These are phyloP conservation scores for Echinops telfairi DNA, from an alignment of 2,113 vertebrate genomes.

Conservation along the genomic window DNA sequence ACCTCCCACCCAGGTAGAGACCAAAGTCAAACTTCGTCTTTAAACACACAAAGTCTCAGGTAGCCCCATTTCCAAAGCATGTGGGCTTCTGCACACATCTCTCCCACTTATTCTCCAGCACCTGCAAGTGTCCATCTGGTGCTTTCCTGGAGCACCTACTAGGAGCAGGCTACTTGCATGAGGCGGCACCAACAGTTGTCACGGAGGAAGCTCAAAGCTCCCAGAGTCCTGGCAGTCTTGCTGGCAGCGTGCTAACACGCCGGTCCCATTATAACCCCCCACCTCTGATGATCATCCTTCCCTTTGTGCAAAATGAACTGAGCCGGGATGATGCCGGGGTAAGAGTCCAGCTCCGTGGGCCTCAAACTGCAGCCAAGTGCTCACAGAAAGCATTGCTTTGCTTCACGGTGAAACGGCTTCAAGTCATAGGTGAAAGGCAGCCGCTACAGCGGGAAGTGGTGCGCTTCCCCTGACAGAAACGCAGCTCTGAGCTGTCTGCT, in stretches of 20 bases:
- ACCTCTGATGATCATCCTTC: conserved; percentile 81
- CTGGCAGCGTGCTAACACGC: conserved; percentile 34
- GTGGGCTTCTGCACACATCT: too few relatives aligned
- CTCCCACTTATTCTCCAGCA: background rate
- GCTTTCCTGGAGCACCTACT: background rate
- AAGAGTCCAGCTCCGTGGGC: conserved; percentile 82
- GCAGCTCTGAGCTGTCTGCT: conserved; percentile 66
- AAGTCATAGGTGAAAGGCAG: conserved; percentile 81
- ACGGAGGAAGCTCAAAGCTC: conserved; percentile 72
- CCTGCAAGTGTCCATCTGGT: background rate
- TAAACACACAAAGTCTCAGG: background rate
- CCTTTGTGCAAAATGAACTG: conserved; percentile 82
- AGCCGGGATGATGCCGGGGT: conserved; percentile 83
- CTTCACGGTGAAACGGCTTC: conserved; percentile 77
- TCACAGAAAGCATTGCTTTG: conserved; percentile 83
- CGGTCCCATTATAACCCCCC: conserved; percentile 78
- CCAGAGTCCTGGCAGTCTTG: conserved; percentile 70
- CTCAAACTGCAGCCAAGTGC: conserved; percentile 82
- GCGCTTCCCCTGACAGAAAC: conserved; percentile 70
- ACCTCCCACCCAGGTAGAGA: background rate
- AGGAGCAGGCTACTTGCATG: background rate
- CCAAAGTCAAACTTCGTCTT: background rate
- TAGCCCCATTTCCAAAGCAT: background rate
- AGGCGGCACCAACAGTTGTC: conserved; percentile 68
- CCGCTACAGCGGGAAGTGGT: conserved; percentile 73